Evolutionary conservation across 2,113 vertebrate genomes (phyloP).

Genomic region (Pycnonotus jocosus): DNA sequence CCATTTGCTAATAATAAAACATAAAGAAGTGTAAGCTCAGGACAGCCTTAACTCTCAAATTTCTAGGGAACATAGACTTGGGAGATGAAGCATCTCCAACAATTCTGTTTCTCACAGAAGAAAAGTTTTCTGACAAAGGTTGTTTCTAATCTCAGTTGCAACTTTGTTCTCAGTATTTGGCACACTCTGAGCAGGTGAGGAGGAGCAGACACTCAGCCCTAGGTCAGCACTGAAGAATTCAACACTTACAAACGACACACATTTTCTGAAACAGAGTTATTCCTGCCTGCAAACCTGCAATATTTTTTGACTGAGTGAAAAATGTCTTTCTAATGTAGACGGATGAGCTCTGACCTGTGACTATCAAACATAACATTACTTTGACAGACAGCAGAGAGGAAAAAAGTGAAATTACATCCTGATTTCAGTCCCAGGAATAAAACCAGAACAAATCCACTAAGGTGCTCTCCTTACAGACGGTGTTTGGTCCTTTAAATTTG

Average conservation of each 20-base stretch:
- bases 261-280: not conserved
- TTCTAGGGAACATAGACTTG: not conserved
- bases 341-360: not conserved
- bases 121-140: not conserved
- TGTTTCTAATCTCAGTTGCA: not conserved
- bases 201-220: not conserved
- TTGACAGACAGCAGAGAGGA: not conserved
- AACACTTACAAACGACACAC: not conserved
- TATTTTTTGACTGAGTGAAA: not conserved
- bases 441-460: not conserved
- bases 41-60: not conserved
- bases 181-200: not conserved
- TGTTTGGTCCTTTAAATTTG: not conserved
- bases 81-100: not conserved
- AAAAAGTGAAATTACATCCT: not conserved
- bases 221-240: not conserved
- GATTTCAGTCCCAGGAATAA: not conserved
- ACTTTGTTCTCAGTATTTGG: not conserved
- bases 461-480: not conserved
- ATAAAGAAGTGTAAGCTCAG: slow-evolving; percentile 13
- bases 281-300: not conserved
- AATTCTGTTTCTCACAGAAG: not conserved
- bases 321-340: not conserved
- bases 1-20: slow-evolving; percentile 44
- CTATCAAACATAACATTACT: slow-evolving; percentile 2